Percentiles rank a stretch among this genome's conserved stretches.
These are phyloP conservation scores for Pseudococcus longispinus DNA, from an alignment of 2,888 invertebrate species.

Conservation along the genomic window DNA sequence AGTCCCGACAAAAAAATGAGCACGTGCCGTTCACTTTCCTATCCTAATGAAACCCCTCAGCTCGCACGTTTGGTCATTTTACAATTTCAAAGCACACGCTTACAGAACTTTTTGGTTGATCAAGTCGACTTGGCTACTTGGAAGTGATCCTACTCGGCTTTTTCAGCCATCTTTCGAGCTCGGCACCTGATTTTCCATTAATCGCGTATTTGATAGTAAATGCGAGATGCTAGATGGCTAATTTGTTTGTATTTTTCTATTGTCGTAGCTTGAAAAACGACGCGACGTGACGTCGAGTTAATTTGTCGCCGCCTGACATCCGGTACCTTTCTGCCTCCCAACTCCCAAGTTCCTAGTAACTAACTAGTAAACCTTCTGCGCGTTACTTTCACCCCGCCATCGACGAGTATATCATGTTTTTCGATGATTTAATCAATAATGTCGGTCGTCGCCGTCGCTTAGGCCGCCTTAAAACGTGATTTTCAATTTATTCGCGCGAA, in stretches of 20 bases:
- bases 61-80: too few relatives aligned
- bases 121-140: too few relatives aligned
- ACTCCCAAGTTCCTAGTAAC: too few relatives aligned
- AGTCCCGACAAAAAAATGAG: too few relatives aligned
- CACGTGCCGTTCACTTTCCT: too few relatives aligned
- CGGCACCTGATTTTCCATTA: too few relatives aligned
- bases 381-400: not conserved
- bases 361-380: not conserved
- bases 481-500: slow-evolving; percentile 22
- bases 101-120: too few relatives aligned
- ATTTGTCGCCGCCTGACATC: not conserved
- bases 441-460: not conserved
- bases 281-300: not conserved
- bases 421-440: slow-evolving; percentile 16
- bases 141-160: too few relatives aligned
- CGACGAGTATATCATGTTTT: slow-evolving; percentile 2
- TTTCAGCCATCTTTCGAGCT: too few relatives aligned
- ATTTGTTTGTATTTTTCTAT: not conserved
- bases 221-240: not conserved
- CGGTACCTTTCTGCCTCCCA: not conserved
- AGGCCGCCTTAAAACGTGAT: not conserved
- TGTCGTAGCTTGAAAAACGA: not conserved
- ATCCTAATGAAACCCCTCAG: too few relatives aligned
- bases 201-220: not conserved
- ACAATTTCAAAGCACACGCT: too few relatives aligned